Percentiles rank a stretch among this genome's conserved stretches.
These are phyloP conservation scores for Ricordea florida DNA, from an alignment of 92 coral and sea anemone genomes.

Conservation along the genomic window DNA sequence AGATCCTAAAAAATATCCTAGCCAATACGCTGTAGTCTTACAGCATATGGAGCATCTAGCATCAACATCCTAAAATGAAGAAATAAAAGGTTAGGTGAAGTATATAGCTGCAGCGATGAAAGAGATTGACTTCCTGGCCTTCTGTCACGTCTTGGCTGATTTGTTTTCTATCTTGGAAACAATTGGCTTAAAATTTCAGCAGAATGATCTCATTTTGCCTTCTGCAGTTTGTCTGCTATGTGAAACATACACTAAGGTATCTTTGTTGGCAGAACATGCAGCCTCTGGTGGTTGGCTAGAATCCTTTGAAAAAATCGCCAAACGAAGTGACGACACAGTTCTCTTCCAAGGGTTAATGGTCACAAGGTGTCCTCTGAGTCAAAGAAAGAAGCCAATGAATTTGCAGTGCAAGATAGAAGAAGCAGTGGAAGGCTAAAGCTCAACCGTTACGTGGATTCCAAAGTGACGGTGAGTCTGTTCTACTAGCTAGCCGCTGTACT, in stretches of 20 bases:
- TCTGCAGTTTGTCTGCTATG: conserved; percentile 20
- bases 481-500: no score
- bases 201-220: conserved; percentile 54
- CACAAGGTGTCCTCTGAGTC: background rate
- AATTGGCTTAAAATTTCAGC: conserved; percentile 43
- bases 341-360: conserved; percentile 18
- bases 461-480: no score
- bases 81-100: conserved; percentile 33
- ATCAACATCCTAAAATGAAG: conserved; percentile 29
- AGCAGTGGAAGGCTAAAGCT: no score
- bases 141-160: conserved; percentile 49
- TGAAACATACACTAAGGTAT: conserved; percentile 21
- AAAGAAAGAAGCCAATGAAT: background rate
- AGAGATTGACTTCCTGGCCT: conserved; percentile 15
- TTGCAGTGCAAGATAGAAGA: conserved; percentile 18
- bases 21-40: conserved; percentile 34
- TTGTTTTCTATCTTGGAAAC: conserved; percentile 28
- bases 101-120: conserved; percentile 11
- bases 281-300: conserved; percentile 13
- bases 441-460: no score
- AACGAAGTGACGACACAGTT: background rate
- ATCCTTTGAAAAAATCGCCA: background rate
- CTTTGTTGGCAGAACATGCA: conserved; percentile 13
- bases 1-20: conserved; percentile 16
- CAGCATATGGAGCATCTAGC: conserved; percentile 37